A percentile compares a stretch with the other conserved stretches of the same genome.
These are phyloP conservation scores for Anas bahamensis DNA, from an alignment of 2,797 vertebrate species.

Conservation along the genomic window DNA sequence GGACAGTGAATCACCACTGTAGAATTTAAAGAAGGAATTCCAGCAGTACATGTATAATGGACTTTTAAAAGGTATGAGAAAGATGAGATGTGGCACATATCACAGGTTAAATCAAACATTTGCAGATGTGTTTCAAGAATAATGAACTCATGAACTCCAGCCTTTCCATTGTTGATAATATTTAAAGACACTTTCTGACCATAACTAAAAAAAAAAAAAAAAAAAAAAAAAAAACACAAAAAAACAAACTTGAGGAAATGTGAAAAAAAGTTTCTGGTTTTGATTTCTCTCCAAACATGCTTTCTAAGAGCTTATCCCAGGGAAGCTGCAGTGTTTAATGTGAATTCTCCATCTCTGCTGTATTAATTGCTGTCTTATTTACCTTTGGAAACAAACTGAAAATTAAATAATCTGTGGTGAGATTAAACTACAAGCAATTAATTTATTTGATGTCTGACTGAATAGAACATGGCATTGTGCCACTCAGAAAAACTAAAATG, in stretches of 20 bases:
- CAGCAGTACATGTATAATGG: neutral
- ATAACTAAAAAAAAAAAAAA: neutral
- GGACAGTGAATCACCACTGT: neutral
- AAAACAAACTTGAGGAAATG: neutral
- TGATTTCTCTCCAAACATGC: neutral
- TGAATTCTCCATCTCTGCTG: neutral
- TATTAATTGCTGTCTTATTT: conserved; percentile 38
- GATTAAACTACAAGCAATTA: conserved; percentile 9
- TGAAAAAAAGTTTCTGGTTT: neutral
- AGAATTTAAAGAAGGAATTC: neutral
- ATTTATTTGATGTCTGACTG: conserved; percentile 10
- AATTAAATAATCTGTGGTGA: conserved; percentile 26
- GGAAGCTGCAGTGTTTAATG: neutral
- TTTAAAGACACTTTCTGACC: neutral
- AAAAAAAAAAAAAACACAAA: neutral
- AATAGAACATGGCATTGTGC: neutral
- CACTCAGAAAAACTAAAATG: neutral
- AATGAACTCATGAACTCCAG: neutral
- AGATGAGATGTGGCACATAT: neutral
- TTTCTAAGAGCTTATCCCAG: neutral
- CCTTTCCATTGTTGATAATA: neutral
- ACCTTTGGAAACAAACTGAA: conserved; percentile 35
- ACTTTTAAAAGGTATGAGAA: neutral
- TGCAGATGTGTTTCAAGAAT: neutral
- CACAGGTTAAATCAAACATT: neutral